These are phyloP conservation scores for Pelodiscus sinensis DNA, from an alignment of 2,113 vertebrate species.

Conservation along the genomic window DNA sequence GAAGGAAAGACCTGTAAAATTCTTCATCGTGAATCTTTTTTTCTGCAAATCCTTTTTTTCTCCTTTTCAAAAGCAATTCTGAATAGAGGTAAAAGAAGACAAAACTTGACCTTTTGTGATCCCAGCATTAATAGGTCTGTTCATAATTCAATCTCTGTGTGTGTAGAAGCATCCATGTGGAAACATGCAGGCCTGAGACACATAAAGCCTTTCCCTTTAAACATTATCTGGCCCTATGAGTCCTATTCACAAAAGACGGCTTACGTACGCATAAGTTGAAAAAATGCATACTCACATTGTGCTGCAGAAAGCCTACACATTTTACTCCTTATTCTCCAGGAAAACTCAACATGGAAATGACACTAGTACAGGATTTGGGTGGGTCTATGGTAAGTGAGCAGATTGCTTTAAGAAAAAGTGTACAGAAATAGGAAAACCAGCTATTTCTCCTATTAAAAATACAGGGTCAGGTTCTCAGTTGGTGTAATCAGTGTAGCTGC, in stretches of 20 bases:
- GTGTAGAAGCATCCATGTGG: slow-evolving; percentile 87
- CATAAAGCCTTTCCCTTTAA: slow-evolving; percentile 86
- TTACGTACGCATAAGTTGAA: slow-evolving; percentile 83
- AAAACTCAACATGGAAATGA: slow-evolving; percentile 78
- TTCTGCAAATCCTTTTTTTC: slow-evolving; percentile 77
- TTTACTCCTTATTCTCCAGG: slow-evolving; percentile 71
- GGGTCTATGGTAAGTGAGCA: slow-evolving; percentile 63
- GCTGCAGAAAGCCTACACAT: slow-evolving; percentile 73
- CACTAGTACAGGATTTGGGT: slow-evolving; percentile 74
- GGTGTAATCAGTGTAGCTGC: neutral
- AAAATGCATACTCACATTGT: slow-evolving; percentile 80
- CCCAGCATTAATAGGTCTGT: slow-evolving; percentile 88
- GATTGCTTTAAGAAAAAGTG: slow-evolving; percentile 11
- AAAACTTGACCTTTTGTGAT: slow-evolving; percentile 88
- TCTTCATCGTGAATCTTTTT: slow-evolving; percentile 80
- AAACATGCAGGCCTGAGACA: slow-evolving; percentile 86
- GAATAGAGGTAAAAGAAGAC: slow-evolving; percentile 85
- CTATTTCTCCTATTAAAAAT: slow-evolving; percentile 40
- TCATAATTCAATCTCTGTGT: slow-evolving; percentile 90
- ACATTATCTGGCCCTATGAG: slow-evolving; percentile 87
- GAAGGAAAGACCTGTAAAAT: slow-evolving; percentile 76
- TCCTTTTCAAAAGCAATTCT: slow-evolving; percentile 81
- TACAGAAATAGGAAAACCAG: slow-evolving; percentile 25
- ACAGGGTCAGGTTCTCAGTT: neutral
- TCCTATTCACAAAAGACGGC: slow-evolving; percentile 84